Evolutionary conservation across 2,797 vertebrate genomes (phyloP).

Genomic region (Poecilia gillii): DNA sequence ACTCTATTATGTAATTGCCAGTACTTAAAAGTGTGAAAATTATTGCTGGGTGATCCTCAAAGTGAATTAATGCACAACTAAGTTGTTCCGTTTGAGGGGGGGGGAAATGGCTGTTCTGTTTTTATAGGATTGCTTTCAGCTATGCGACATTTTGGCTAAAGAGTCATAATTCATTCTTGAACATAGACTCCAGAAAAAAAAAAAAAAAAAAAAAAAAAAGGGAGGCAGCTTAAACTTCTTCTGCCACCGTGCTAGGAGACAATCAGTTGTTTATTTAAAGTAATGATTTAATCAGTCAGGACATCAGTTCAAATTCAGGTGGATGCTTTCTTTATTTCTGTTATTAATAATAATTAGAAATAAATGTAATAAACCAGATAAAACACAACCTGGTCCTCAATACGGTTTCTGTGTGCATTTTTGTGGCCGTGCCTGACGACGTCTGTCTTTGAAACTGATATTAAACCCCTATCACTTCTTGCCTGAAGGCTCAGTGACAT

Average conservation of each 20-base stretch:
- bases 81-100: constrained; percentile 57
- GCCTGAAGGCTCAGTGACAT: constrained; percentile 65
- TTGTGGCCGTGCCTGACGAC: background rate
- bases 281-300: constrained; percentile 48
- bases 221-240: constrained; percentile 44
- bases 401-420: background rate
- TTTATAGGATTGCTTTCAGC: constrained; percentile 71
- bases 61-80: constrained; percentile 46
- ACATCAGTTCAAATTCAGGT: constrained; percentile 11
- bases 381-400: background rate
- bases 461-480: constrained; percentile 63
- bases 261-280: constrained; percentile 55
- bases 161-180: constrained; percentile 60
- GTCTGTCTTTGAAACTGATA: constrained; percentile 46
- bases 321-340: background rate
- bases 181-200: constrained; percentile 33
- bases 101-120: constrained; percentile 61
- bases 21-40: constrained; percentile 16
- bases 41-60: constrained; percentile 32
- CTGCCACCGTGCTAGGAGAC: constrained; percentile 42
- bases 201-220: too few species aligned
- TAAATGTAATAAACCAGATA: background rate
- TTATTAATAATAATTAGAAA: background rate
- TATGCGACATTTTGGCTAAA: constrained; percentile 68
- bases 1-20: constrained; percentile 29